A percentile compares a stretch with the other conserved stretches of the same genome.
Evolutionary conservation across 2,888 invertebrate species (phyloP).

Genomic region (Cantharis rufa): DNA sequence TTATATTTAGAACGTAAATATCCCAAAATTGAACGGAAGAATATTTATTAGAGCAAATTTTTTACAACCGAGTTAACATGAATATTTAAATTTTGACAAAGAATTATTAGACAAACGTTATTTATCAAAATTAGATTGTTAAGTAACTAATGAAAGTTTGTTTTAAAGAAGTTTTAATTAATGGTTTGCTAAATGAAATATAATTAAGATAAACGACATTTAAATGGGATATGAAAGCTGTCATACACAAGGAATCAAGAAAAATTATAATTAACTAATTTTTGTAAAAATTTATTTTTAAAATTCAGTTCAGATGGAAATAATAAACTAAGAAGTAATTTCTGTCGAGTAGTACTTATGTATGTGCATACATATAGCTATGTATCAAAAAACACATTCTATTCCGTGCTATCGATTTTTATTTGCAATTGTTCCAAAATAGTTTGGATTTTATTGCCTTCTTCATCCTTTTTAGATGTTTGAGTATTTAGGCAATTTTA

Average conservation of each 20-base stretch:
- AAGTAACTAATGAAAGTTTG: neutral
- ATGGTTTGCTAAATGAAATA: neutral
- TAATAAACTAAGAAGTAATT: neutral
- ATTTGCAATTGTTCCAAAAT: neutral
- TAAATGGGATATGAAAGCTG: neutral
- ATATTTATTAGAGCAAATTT: neutral
- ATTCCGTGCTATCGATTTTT: neutral
- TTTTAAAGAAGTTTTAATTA: neutral
- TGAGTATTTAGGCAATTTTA: neutral
- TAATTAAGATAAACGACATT: neutral
- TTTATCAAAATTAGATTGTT: neutral
- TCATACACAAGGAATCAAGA: neutral
- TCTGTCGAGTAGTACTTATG: neutral
- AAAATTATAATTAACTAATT: neutral
- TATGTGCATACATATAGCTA: too few species aligned
- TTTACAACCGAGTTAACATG: neutral
- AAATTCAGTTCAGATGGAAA: neutral
- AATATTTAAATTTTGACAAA: neutral
- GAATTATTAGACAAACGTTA: neutral
- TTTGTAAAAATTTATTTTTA: neutral
- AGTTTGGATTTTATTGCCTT: neutral
- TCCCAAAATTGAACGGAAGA: neutral
- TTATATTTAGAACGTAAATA: neutral
- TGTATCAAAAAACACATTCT: neutral
- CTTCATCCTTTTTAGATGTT: neutral